Evolutionary conservation across 2,797 vertebrate species (phyloP).

Genomic region (Thalassophryne amazonica): DNA sequence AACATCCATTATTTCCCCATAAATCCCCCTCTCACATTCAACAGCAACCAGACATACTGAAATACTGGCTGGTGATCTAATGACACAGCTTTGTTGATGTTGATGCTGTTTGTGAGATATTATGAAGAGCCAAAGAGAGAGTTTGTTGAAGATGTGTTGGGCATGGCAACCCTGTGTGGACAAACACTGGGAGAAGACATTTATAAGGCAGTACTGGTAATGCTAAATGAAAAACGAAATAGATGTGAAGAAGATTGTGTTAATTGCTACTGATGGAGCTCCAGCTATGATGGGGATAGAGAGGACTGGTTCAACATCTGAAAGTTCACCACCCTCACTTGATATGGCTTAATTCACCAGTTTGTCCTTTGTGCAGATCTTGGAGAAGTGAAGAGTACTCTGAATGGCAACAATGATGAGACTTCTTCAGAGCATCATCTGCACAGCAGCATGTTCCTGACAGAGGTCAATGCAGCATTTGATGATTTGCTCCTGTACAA

Average conservation of each 20-base stretch:
- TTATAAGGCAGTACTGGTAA: no score
- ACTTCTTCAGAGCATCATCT: slow-evolving; percentile 22
- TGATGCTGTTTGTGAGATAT: neutral
- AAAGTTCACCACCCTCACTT: slow-evolving; percentile 19
- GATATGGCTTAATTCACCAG: slow-evolving; percentile 14
- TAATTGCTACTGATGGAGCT: no score
- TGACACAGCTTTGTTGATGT: slow-evolving; percentile 3
- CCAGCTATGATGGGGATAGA: no score
- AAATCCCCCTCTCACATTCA: slow-evolving; percentile 1
- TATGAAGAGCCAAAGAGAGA: neutral
- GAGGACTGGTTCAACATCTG: no score
- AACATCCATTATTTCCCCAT: no score
- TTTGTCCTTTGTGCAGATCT: slow-evolving; percentile 23
- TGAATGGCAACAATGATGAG: slow-evolving; percentile 17
- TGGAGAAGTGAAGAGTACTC: slow-evolving; percentile 9
- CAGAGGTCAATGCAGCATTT: slow-evolving; percentile 11
- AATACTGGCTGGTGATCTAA: slow-evolving; percentile 8
- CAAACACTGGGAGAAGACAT: no score
- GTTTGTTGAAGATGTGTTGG: no score
- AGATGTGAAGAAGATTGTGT: no score
- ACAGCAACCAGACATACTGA: slow-evolving; percentile 3
- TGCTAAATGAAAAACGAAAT: no score
- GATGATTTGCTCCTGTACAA: slow-evolving; percentile 22
- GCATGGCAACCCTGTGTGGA: no score
- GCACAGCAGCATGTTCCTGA: slow-evolving; percentile 19